Evolutionary conservation across 2,113 vertebrate species (phyloP).

Genomic region (Phainopepla nitens): DNA sequence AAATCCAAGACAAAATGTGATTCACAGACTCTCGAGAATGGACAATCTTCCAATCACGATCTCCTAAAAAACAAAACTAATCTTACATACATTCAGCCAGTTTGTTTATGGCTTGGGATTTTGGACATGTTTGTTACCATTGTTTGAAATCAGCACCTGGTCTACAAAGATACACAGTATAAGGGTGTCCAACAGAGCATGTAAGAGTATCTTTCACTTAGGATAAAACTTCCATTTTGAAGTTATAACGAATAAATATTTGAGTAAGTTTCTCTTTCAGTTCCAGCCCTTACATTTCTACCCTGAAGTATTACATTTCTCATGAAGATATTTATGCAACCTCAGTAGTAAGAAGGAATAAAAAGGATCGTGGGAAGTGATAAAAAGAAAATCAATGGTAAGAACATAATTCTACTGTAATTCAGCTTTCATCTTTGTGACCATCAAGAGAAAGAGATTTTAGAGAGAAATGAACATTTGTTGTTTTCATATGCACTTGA

Average conservation of each 20-base stretch:
- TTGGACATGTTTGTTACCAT: too few relatives aligned
- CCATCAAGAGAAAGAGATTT: not conserved
- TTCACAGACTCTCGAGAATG: not conserved
- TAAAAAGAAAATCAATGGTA: slow-evolving; percentile 46
- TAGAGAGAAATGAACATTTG: slow-evolving; percentile 42
- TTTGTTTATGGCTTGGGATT: too few relatives aligned
- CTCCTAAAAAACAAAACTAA: not conserved
- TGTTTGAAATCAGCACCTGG: too few relatives aligned
- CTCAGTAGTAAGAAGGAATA: slow-evolving; percentile 3
- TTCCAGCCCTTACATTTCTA: not conserved
- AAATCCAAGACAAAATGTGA: not conserved
- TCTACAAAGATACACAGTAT: not conserved
- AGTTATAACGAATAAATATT: slow-evolving; percentile 1
- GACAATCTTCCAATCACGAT: not conserved
- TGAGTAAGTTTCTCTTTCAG: not conserved
- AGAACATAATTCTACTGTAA: slow-evolving; percentile 2
- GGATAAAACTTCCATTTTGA: slow-evolving; percentile 1
- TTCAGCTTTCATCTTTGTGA: slow-evolving; percentile 51
- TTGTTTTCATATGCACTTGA: slow-evolving; percentile 2
- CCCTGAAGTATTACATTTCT: slow-evolving; percentile 10
- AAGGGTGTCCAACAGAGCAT: not conserved
- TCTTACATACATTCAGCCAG: too few relatives aligned
- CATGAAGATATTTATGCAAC: slow-evolving; percentile 24
- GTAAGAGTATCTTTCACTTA: not conserved
- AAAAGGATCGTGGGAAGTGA: slow-evolving; percentile 33